Base-by-base conservation (phyloP, 2,113 vertebrate genomes). In the Machaerirhynchus nigripectus region DNA sequence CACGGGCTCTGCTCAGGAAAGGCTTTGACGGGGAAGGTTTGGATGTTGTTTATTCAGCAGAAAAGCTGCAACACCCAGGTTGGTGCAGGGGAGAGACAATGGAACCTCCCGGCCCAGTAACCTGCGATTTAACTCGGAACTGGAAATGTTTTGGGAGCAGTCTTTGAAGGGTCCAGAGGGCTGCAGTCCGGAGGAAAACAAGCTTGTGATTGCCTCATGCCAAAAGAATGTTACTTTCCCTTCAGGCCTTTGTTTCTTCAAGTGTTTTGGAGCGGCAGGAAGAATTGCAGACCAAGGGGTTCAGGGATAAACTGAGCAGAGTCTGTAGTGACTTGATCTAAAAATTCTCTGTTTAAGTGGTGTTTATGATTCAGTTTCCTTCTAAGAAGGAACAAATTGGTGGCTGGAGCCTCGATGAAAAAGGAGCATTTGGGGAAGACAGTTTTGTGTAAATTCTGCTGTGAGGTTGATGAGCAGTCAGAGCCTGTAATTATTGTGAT, bases 141-240 rank as follows among this genome's bases (percentile, higher is more conserved):
- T 47, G 60, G 31, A 1, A 44, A 2, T 11, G 56, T 24, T 59
- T 40, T 42, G 42, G 37, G 61, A 78, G 83, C 42, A 9, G 1
- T 4, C 16, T 28, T 35, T 15, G 77, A 19, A 68, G 22, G 73
- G 13, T 37, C 27, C 4, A 4, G 81, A 70, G 77, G 37, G 6
- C 40, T 46, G 16, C 8, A 17, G 39, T 55, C 9, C 42, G 11
- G 40, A 23, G 70, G 40, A 79, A 78, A 83, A 79, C 50, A 17
- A 44, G 28, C 33, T 59, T n/a, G 53, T 53, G 9, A 74, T 37
- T 95, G 87, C 44, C 68, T 97, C 95, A 92, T 61, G 33, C 68
- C 65, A 6, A 10, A 97, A 28, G 90, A 96, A 96, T 96, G 87
- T 65, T 92, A 21, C 60, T 79, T 93, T 89, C 89, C 87, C 80